These are phyloP conservation scores for Epizoanthus rinbou DNA, from an alignment of 92 coral and sea anemone species.

Conservation along the genomic window DNA sequence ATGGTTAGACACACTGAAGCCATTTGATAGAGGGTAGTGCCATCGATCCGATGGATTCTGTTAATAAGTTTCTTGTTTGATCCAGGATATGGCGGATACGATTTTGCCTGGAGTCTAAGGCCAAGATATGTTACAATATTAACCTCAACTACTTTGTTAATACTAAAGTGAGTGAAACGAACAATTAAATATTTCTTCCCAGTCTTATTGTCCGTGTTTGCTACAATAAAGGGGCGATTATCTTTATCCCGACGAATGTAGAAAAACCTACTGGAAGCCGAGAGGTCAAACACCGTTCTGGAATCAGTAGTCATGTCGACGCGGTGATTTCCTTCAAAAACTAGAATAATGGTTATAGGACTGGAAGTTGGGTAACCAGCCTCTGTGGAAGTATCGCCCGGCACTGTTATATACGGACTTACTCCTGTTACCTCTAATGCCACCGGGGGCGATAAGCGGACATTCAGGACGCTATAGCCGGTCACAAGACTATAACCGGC, in stretches of 20 bases:
- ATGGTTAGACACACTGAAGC: constrained; percentile 51
- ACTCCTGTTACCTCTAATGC: constrained; percentile 48
- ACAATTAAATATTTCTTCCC: constrained; percentile 48
- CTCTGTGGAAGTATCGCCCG: constrained; percentile 48
- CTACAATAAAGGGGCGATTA: constrained; percentile 45
- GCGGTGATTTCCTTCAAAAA: constrained; percentile 48
- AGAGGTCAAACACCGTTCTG: constrained; percentile 51
- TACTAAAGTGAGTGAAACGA: constrained; percentile 51
- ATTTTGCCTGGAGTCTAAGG: constrained; percentile 46
- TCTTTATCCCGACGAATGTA: constrained; percentile 41
- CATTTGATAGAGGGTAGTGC: constrained; percentile 48
- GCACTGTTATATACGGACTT: constrained; percentile 49
- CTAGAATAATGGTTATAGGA: constrained; percentile 41
- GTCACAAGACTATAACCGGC: constrained; percentile 50
- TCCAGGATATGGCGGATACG: constrained; percentile 58
- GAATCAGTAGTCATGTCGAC: constrained; percentile 62
- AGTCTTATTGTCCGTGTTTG: constrained; percentile 35
- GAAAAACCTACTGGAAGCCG: constrained; percentile 48
- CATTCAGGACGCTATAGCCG: constrained; percentile 52
- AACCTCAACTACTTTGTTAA: constrained; percentile 27
- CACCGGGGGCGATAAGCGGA: constrained; percentile 45
- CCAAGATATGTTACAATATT: constrained; percentile 45
- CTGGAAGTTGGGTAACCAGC: constrained; percentile 64
- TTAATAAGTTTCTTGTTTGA: constrained; percentile 17
- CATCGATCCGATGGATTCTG: constrained; percentile 32